Base-by-base conservation (phyloP, 2,797 vertebrate genomes). In the Mastacembelus armatus region DNA sequence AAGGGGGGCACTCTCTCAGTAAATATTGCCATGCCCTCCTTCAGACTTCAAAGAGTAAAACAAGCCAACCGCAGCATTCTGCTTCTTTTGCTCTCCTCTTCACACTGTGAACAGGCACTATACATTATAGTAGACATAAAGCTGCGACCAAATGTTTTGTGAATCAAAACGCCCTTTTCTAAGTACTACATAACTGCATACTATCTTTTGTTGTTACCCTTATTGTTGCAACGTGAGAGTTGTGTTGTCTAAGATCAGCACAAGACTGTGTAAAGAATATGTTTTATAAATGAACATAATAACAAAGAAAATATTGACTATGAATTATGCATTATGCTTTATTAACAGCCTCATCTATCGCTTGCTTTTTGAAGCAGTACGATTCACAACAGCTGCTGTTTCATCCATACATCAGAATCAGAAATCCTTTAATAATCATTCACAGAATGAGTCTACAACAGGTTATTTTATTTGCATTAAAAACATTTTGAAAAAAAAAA, bases 21-120 rank as follows among this genome's bases (percentile, higher is more conserved):
- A 90, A 91, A 93, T 89, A 91, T 90, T 86, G 85, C 86, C 83
- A 77, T 89, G 86, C 77, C 82, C 86, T 88, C 83, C 74, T 81
- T 81, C 85, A 86, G 78, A 78, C 85, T 83, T 87, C 88, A 88
- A 91, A 86, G 83, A 90, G 77, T 66, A 78, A 84, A 91, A 89
- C 79, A 83, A 90, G 84, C 77, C 85, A 63, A 84, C 74, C 61
- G 51, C 88, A 85, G 81, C 83, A 83, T 78, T 88, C 69, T 86
- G 64, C 62, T 38, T 66, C 72, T 83, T 64, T 11, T 40, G 52
- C 64, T 60, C 64, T 22, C 18, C 52, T 71, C 71, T 73, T 56
- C 67, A 65, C 63, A 57, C 71, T 59, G 77, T 36, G 71, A 81
- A 65, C 74, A 81, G 66, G 60, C 81, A 71, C 61, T 61, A 26